phyloP scores from a whole-genome alignment of 2,888 invertebrate species.

The Lithophane semibrunnea region DNA sequence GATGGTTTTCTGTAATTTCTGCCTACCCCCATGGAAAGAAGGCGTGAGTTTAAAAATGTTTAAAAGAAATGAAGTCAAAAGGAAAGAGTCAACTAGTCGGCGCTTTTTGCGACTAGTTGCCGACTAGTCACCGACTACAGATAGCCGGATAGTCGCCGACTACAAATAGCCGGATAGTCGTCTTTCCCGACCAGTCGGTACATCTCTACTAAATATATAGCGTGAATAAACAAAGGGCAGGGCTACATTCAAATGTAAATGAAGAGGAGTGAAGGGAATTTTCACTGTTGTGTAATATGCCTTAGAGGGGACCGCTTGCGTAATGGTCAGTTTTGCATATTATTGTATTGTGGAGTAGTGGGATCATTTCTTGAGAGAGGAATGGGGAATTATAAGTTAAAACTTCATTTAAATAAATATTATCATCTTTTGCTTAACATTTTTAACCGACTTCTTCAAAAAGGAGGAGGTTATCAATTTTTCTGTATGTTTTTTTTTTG shows the following conservation, averaged over 20 bases:
- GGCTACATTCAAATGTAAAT: conserved; percentile 70
- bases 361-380: conserved; percentile 14
- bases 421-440: not conserved
- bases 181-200: not conserved
- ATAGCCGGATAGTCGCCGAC: too few relatives aligned
- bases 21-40: too few relatives aligned
- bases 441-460: too few relatives aligned
- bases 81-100: not conserved
- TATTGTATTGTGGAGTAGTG: conserved; percentile 22
- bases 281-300: conserved; percentile 58
- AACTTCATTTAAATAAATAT: not conserved
- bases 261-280: conserved; percentile 43
- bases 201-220: conserved; percentile 55
- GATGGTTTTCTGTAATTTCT: too few relatives aligned
- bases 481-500: too few relatives aligned
- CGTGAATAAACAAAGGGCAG: conserved; percentile 66
- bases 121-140: too few relatives aligned
- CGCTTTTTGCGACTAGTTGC: not conserved
- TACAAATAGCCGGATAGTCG: not conserved
- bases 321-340: conserved; percentile 50
- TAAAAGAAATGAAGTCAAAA: not conserved
- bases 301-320: conserved; percentile 18
- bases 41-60: too few relatives aligned
- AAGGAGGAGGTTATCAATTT: too few relatives aligned
- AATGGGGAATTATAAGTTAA: not conserved